Base-by-base conservation (phyloP, 92 coral and sea anemone species). In the Porites rus region DNA sequence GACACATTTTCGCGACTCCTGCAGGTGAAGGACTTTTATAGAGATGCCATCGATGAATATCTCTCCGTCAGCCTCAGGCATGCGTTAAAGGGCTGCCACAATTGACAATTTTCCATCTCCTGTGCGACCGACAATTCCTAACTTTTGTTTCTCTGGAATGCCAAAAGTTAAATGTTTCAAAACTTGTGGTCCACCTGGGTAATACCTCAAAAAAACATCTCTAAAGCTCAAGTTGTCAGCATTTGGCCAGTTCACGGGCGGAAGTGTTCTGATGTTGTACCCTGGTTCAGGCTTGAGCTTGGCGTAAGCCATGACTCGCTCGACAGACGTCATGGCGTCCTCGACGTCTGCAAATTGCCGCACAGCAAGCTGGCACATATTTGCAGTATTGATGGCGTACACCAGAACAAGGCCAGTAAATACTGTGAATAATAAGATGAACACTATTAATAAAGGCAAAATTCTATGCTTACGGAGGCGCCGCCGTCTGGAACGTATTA, bases 61-160 rank as follows among this genome's bases (percentile, higher is more conserved):
- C n/a, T n/a, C n/a, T n/a, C n/a, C n/a, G n/a, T n/a, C n/a, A n/a
- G 31, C 31, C 31, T 28, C 2, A 28, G 31, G 31, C 31, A 28
- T 28, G 31, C 31, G 31, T 28, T 1, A 28, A 28, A 28, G 31
- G 31, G 31, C 31, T 28, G 31, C 78, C 18, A 69, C 78, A 68
- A 82, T 31, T 6, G 86, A 82, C 22, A 77, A 82, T 69, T 82
- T 82, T 25, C 86, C 86, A 38, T 65, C 76, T 72, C 86, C 86
- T 9, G 86, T 82, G 53, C 86, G 59, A 13, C 86, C 86, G 0
- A 72, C 86, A 14, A 82, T 53, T 69, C 86, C 86, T n/a, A 82
- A 31, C 38, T 71, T 82, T 12, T 67, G 52, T 71, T 82, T 82
- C 17, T 52, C 86, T 54, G 53, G 56, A 72, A 82, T 82, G 11